phyloP scores from a whole-genome alignment of 2,797 vertebrate species.

The Myotis vivesi region DNA sequence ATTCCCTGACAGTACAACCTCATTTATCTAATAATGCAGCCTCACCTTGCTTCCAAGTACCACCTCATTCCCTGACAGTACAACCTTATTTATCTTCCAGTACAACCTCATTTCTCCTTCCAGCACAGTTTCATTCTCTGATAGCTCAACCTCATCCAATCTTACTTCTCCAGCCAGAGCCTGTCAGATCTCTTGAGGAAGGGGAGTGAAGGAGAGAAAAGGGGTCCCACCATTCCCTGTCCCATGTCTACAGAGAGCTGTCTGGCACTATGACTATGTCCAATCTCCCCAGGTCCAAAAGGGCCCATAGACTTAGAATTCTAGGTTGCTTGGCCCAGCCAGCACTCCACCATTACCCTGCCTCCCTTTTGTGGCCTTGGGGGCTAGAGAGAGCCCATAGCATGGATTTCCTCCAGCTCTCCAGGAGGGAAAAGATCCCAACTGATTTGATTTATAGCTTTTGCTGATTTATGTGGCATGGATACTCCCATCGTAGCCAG shows the following conservation, averaged over 20 bases:
- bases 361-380: background rate
- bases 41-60: constrained; percentile 73
- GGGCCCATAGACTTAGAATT: background rate
- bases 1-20: constrained; percentile 64
- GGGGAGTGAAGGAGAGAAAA: background rate
- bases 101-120: constrained; percentile 71
- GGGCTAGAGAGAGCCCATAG: background rate
- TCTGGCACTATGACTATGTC: background rate
- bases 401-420: background rate
- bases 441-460: background rate
- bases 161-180: constrained; percentile 51
- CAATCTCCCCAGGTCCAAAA: background rate
- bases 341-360: background rate
- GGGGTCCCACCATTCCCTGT: background rate
- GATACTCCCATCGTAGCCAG: background rate
- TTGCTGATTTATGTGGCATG: constrained; percentile 20
- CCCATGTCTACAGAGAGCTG: background rate
- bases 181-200: background rate
- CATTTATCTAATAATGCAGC: constrained; percentile 72
- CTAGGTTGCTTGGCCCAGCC: background rate
- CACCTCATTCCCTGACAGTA: constrained; percentile 68
- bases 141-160: constrained; percentile 67
- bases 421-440: background rate
- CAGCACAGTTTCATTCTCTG: constrained; percentile 68
- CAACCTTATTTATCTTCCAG: constrained; percentile 71